phyloP scores from a whole-genome alignment of 2,888 invertebrate species.

The Synergus laeviventris region DNA sequence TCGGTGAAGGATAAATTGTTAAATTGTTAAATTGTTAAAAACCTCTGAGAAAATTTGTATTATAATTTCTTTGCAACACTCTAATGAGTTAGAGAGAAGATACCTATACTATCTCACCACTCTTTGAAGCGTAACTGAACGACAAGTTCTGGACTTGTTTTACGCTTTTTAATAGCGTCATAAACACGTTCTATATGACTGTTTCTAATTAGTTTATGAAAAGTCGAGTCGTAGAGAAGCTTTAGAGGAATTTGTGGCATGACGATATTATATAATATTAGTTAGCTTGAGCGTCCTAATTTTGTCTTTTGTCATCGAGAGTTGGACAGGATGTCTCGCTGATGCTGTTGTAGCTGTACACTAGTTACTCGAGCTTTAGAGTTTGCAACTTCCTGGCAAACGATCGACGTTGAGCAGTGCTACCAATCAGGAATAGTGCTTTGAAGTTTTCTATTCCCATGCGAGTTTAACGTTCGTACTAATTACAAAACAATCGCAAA shows the following conservation, averaged over 20 bases:
- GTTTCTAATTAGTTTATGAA: not conserved
- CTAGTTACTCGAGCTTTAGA: slow-evolving; percentile 25
- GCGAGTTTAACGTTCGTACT: slow-evolving; percentile 34
- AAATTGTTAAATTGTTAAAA: not conserved
- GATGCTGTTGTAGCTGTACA: not conserved
- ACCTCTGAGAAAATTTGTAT: not conserved
- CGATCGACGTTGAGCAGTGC: slow-evolving; percentile 37
- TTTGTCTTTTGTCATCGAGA: slow-evolving; percentile 36
- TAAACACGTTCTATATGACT: not conserved
- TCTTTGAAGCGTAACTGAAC: too few relatives aligned
- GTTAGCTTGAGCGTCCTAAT: slow-evolving; percentile 33
- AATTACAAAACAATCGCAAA: slow-evolving; percentile 36
- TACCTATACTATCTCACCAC: too few relatives aligned
- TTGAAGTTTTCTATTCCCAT: slow-evolving; percentile 33
- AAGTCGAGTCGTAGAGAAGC: not conserved
- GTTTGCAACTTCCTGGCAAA: slow-evolving; percentile 38
- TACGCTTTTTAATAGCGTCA: too few relatives aligned
- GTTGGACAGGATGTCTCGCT: slow-evolving; percentile 33
- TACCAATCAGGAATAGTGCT: slow-evolving; percentile 36
- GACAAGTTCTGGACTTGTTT: too few relatives aligned
- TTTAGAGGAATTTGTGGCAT: slow-evolving; percentile 1
- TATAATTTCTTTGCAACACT: not conserved
- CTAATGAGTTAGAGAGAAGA: too few relatives aligned
- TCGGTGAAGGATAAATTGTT: not conserved
- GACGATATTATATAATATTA: slow-evolving; percentile 11